Evolutionary conservation across 2,113 vertebrate species (phyloP).

Genomic region (Pontoporia blainvillei): DNA sequence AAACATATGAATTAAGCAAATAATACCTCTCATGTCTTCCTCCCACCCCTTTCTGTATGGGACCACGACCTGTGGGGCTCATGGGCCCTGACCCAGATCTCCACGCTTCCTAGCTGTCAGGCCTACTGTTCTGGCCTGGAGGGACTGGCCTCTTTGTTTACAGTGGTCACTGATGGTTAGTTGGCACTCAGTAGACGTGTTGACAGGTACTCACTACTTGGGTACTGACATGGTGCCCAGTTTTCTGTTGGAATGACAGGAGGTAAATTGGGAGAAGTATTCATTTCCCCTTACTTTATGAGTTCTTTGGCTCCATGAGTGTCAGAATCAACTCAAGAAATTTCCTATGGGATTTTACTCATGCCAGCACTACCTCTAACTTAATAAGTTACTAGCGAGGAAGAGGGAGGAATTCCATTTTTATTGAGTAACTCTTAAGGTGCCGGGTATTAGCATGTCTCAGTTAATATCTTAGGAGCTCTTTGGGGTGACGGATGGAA

Average conservation of each 20-base stretch:
- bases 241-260: neutral
- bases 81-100: neutral
- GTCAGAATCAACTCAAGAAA: neutral
- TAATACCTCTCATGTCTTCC: neutral
- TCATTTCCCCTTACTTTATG: neutral
- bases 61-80: neutral
- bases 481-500: neutral
- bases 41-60: neutral
- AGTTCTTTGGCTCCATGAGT: neutral
- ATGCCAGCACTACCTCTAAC: neutral
- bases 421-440: neutral
- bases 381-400: neutral
- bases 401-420: neutral
- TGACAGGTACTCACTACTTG: too few species aligned
- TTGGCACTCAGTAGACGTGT: neutral
- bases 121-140: neutral
- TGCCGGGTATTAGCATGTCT: neutral
- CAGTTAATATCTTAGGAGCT: neutral
- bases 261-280: neutral
- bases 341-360: neutral
- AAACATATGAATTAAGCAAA: neutral
- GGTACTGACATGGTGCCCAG: rapidly evolving
- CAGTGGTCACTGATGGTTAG: neutral
- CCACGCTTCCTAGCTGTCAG: too few species aligned
- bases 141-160: neutral